Conservation (phyloP, 2,888 invertebrate species). For the Oligia strigilis region DNA sequence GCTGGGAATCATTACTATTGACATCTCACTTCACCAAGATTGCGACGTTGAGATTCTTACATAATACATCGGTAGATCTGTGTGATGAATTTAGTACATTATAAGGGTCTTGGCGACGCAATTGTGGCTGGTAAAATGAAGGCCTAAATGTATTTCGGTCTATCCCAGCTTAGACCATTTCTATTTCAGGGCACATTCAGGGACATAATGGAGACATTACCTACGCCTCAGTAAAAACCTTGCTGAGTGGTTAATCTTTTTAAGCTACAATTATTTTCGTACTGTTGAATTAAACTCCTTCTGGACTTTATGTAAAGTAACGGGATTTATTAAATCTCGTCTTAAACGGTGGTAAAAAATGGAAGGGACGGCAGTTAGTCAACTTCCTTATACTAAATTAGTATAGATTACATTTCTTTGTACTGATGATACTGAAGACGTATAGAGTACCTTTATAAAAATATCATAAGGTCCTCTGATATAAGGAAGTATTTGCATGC, state of each 20-base stretch:
- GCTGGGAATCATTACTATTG: not conserved
- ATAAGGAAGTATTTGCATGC: conserved; percentile 18
- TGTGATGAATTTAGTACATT: not conserved
- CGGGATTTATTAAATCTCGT: not conserved
- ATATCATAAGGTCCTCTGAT: conserved; percentile 3
- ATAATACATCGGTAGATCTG: not conserved
- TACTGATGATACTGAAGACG: no score
- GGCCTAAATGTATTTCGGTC: conserved; percentile 3
- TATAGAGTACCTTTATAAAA: not conserved
- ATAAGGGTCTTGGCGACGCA: not conserved
- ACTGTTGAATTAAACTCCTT: not conserved
- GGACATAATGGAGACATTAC: not conserved
- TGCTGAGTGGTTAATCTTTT: not conserved
- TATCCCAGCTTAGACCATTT: not conserved
- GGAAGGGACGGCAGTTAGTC: not conserved
- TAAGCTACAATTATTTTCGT: not conserved
- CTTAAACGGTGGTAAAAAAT: not conserved
- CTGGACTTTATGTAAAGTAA: not conserved
- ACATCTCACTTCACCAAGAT: not conserved
- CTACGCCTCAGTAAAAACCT: not conserved
- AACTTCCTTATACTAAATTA: not conserved
- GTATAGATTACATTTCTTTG: no score
- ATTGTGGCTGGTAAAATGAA: not conserved
- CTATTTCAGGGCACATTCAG: conserved; percentile 1
- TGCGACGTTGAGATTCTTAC: not conserved